Conservation (phyloP, 2,797 vertebrate species). For the Crenichthys baileyi region DNA sequence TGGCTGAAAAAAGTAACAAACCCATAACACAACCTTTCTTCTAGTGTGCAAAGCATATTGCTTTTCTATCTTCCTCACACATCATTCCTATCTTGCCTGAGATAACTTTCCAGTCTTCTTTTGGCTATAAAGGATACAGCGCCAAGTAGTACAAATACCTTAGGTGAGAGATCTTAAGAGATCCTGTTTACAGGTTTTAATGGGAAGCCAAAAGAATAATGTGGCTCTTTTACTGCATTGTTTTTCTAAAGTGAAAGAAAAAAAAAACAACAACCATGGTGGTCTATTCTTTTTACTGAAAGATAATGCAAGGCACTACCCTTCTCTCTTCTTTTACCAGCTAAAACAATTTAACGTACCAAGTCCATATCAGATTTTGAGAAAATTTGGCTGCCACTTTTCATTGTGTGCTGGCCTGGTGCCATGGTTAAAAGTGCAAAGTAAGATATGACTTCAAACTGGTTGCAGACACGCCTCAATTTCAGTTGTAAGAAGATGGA, state of each 20-base stretch:
- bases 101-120: conserved; percentile 30
- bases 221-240: conserved; percentile 6
- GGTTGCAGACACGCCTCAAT: conserved; percentile 14
- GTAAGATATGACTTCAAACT: conserved; percentile 36
- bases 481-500: conserved; percentile 23
- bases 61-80: conserved; percentile 29
- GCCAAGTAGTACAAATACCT: conserved; percentile 14
- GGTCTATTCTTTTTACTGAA: conserved; percentile 9
- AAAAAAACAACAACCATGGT: background rate
- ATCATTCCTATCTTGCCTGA: conserved; percentile 22
- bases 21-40: conserved; percentile 28
- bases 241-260: background rate
- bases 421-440: conserved; percentile 7
- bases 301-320: conserved; percentile 28
- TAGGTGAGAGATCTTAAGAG: conserved; percentile 22
- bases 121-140: conserved; percentile 15
- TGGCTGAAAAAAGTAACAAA: conserved; percentile 23
- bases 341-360: conserved; percentile 36
- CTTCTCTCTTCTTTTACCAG: conserved; percentile 27
- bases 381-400: conserved; percentile 36
- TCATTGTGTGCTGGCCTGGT: conserved; percentile 26
- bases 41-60: conserved; percentile 23
- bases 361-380: conserved; percentile 43
- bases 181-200: conserved; percentile 26
- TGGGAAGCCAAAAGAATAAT: conserved; percentile 21